phyloP scores from a whole-genome alignment of 2,797 vertebrate genomes.

The Cheirogaleus major region DNA sequence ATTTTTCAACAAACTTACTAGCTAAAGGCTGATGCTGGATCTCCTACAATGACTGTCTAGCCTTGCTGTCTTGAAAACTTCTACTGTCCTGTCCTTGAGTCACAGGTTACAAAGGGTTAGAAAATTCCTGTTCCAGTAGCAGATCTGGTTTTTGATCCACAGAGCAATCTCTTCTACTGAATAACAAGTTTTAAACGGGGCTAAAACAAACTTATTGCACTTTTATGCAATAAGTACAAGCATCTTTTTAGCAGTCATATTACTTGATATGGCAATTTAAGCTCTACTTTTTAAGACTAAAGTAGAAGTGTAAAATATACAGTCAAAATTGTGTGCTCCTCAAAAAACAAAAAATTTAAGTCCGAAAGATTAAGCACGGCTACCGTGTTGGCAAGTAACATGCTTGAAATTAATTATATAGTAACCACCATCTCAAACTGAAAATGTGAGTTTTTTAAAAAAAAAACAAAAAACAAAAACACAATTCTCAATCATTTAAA shows the following conservation, averaged over 20 bases:
- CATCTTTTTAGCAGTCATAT: not conserved
- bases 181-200: not conserved
- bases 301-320: not conserved
- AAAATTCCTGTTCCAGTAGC: no score
- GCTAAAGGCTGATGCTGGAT: not conserved
- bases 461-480: not conserved
- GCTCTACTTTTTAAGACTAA: not conserved
- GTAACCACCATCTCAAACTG: not conserved
- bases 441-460: not conserved
- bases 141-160: not conserved
- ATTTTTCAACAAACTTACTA: not conserved
- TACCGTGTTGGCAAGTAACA: not conserved
- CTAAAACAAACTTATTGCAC: not conserved
- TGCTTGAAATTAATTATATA: not conserved
- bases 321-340: not conserved
- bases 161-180: not conserved
- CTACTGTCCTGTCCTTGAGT: not conserved
- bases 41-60: accelerated
- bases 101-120: no score
- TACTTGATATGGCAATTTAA: not conserved
- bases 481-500: not conserved
- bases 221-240: accelerated
- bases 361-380: not conserved
- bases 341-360: not conserved
- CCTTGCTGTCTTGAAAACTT: not conserved